Conservation (phyloP, 2,797 vertebrate species). For the Aulostomus chinensis region DNA sequence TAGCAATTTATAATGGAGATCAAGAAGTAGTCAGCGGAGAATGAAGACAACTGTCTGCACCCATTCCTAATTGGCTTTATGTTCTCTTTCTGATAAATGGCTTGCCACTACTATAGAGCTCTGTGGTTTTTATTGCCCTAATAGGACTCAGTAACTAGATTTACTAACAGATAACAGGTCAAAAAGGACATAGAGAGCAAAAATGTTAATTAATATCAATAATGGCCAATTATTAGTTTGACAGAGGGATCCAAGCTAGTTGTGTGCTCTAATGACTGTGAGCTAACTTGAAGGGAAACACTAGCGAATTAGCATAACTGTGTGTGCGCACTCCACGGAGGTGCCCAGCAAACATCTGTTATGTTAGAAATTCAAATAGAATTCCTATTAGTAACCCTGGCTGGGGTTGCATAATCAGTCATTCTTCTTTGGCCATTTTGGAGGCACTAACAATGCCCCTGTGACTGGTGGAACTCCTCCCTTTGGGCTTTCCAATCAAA, state of each 20-base stretch:
- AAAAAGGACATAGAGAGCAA: conserved; percentile 92
- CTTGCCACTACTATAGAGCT: conserved; percentile 88
- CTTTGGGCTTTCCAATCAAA: conserved; percentile 84
- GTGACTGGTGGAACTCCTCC: conserved; percentile 84
- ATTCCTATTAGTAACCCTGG: conserved; percentile 92
- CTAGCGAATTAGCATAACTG: conserved; percentile 98
- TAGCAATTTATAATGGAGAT: conserved; percentile 99
- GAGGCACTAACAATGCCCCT: conserved; percentile 89
- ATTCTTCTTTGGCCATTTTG: conserved; percentile 92
- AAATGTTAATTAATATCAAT: conserved; percentile 99
- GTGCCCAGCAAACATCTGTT: conserved; percentile 99
- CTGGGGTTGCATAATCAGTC: conserved; percentile 93
- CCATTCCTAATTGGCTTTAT: conserved; percentile 98
- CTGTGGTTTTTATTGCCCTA: conserved; percentile 91
- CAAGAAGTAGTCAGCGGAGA: conserved; percentile 98
- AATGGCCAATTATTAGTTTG: conserved; percentile 99
- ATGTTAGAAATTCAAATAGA: conserved; percentile 98
- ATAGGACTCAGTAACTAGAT: conserved; percentile 96
- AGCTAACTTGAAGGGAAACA: conserved; percentile 94
- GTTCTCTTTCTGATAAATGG: conserved; percentile 99
- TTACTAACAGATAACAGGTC: conserved; percentile 98
- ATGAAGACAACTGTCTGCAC: conserved; percentile 98
- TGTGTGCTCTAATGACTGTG: conserved; percentile 96
- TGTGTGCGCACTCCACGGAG: conserved; percentile 89
- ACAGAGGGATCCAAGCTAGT: conserved; percentile 98